These are phyloP conservation scores for Vesta saturnalis DNA, from an alignment of 2,888 invertebrate genomes.

Conservation along the genomic window DNA sequence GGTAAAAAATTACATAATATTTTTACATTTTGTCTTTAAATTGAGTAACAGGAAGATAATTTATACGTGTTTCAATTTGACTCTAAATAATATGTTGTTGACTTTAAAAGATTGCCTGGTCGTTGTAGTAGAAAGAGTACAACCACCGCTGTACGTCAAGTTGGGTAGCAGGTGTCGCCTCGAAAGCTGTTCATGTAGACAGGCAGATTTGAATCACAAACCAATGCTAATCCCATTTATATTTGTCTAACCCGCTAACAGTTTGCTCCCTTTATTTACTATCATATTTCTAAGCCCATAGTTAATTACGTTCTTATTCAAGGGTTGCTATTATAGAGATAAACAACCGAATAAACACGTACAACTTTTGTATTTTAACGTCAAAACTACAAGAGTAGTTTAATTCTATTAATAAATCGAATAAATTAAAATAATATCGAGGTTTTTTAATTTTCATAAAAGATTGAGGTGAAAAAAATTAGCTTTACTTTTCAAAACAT, in stretches of 20 bases:
- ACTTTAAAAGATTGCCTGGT: constrained; percentile 24
- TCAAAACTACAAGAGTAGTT: too few relatives aligned
- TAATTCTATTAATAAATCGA: too few relatives aligned
- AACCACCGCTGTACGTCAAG: constrained; percentile 28
- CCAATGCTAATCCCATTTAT: constrained; percentile 38
- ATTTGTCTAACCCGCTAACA: constrained; percentile 35
- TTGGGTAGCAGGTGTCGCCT: constrained; percentile 33
- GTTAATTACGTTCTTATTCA: constrained; percentile 21
- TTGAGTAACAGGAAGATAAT: neutral
- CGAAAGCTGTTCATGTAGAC: constrained; percentile 35
- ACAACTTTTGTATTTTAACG: too few relatives aligned
- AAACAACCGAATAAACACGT: neutral
- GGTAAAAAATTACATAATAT: too few relatives aligned
- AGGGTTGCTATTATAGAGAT: neutral
- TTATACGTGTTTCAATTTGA: neutral
- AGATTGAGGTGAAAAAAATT: too few relatives aligned
- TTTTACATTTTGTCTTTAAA: too few relatives aligned
- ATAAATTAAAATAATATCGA: too few relatives aligned
- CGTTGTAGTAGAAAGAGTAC: constrained; percentile 26
- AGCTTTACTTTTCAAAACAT: too few relatives aligned
- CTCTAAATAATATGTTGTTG: constrained; percentile 15
- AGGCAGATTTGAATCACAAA: constrained; percentile 35
- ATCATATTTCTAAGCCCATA: constrained; percentile 21
- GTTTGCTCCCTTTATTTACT: constrained; percentile 31
- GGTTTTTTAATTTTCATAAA: too few relatives aligned